Evolutionary conservation across 2,888 invertebrate genomes (phyloP).

Genomic region (Lampropteryx suffumata): DNA sequence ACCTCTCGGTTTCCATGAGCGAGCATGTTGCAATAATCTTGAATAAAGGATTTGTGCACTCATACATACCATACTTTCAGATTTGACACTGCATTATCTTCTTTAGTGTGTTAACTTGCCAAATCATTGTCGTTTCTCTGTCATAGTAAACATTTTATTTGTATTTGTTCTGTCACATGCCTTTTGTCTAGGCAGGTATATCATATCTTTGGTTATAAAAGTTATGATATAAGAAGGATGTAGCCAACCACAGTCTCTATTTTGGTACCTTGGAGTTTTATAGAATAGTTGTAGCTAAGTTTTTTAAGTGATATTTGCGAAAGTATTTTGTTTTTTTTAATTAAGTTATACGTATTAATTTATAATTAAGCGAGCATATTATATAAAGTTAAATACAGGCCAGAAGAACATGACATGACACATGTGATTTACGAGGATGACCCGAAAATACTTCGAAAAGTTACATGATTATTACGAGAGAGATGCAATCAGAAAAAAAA

Average conservation of each 20-base stretch:
- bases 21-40: constrained; percentile 7
- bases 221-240: no score
- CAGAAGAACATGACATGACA: constrained; percentile 5
- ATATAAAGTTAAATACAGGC: no score
- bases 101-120: not conserved
- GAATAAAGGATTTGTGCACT: constrained; percentile 2
- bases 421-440: constrained; percentile 22
- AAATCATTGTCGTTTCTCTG: constrained; percentile 1
- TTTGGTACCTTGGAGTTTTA: no score
- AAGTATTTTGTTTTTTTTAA: no score
- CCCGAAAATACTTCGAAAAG: constrained; percentile 26
- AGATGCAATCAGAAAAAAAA: constrained; percentile 24
- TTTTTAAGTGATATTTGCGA: no score
- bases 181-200: no score
- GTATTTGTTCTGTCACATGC: no score
- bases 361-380: no score
- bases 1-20: constrained; percentile 8
- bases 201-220: no score
- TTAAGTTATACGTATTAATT: no score
- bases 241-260: no score
- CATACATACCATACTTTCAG: constrained; percentile 7
- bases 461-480: constrained; percentile 27
- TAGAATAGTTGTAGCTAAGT: no score
- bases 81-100: constrained; percentile 10
- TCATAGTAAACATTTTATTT: not conserved